These are phyloP conservation scores for Pipistrellus pygmaeus DNA, from an alignment of 2,797 vertebrate species.

Conservation along the genomic window DNA sequence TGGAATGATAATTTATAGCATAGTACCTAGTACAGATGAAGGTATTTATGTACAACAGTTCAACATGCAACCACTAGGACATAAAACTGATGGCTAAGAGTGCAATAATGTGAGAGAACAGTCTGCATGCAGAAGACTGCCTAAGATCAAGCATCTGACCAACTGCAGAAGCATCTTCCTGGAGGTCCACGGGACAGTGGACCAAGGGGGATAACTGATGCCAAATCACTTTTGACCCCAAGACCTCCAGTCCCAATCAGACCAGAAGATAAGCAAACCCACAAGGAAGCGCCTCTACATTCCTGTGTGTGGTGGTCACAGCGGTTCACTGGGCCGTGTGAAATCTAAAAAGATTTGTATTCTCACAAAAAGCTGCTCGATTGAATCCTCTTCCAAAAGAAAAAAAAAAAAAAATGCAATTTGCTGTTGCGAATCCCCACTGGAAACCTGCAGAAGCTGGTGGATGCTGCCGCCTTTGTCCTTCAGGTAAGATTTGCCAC, in stretches of 20 bases:
- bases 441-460: not conserved
- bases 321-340: not conserved
- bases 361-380: not conserved
- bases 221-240: not conserved
- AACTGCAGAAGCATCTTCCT: not conserved
- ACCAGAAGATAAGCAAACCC: not conserved
- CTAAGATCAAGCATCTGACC: not conserved
- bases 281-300: not conserved
- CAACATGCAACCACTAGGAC: not conserved
- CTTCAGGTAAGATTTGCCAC: constrained; percentile 76
- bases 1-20: constrained; percentile 2
- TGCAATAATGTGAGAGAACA: not conserved
- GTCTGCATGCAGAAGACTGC: not conserved
- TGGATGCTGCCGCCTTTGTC: constrained; percentile 60
- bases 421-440: not conserved
- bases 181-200: not conserved
- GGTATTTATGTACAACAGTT: constrained; percentile 7
- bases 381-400: not conserved
- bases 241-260: not conserved
- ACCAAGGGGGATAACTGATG: not conserved
- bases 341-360: not conserved
- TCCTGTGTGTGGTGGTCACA: not conserved
- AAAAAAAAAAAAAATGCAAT: not conserved
- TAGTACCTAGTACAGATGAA: not conserved
- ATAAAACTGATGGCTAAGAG: not conserved